Conservation (phyloP, 1,140 invertebrate genomes). For the Drosophila persimilis region DNA sequence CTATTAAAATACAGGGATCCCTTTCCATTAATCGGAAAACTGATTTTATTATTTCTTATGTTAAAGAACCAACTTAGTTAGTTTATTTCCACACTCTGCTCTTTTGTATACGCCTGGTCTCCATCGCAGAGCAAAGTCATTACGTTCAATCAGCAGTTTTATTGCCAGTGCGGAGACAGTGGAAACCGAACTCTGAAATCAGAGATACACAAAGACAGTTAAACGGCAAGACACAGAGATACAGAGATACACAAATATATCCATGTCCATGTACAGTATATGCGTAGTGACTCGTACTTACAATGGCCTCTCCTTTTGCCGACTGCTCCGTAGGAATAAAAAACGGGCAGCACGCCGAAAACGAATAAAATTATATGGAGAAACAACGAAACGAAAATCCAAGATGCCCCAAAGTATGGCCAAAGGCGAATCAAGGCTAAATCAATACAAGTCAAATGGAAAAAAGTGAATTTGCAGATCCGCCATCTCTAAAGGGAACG, state of each 20-base stretch:
- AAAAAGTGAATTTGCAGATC: background rate
- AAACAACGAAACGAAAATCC: constrained; percentile 16
- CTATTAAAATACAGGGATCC: too few species aligned
- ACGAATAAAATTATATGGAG: constrained; percentile 61
- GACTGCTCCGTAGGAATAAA: constrained; percentile 14
- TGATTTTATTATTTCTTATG: too few species aligned
- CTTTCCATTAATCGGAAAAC: too few species aligned
- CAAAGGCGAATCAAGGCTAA: constrained; percentile 18
- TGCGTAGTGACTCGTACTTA: constrained; percentile 7
- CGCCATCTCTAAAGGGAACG: too few species aligned
- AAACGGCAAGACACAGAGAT: constrained; percentile 31
- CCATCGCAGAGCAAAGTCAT: background rate
- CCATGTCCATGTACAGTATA: background rate
- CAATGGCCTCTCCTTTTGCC: background rate
- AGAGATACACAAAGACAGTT: constrained; percentile 23
- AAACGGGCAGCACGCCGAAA: constrained; percentile 23
- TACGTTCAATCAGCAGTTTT: constrained; percentile 42
- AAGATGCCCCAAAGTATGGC: constrained; percentile 5
- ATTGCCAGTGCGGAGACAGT: constrained; percentile 37
- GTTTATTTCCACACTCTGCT: background rate
- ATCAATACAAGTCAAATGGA: constrained; percentile 18
- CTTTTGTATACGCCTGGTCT: constrained; percentile 4
- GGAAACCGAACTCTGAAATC: constrained; percentile 39
- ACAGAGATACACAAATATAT: constrained; percentile 10
- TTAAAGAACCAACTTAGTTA: background rate